Evolutionary conservation across 2,797 vertebrate species (phyloP).

Genomic region (Gallinago nigripennis): DNA sequence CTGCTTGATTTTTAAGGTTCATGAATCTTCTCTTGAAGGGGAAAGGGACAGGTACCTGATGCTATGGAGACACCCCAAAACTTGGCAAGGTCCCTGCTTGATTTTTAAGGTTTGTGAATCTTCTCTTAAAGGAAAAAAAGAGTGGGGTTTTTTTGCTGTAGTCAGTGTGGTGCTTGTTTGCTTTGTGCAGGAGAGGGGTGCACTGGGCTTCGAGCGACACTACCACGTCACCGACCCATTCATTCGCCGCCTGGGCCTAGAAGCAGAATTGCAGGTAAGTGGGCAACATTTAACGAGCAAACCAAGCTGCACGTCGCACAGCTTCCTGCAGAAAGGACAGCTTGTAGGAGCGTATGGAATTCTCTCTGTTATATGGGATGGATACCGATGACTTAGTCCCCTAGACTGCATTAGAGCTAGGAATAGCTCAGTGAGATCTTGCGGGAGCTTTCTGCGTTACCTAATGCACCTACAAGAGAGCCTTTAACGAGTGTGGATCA

Average conservation of each 20-base stretch:
- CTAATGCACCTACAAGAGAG: neutral
- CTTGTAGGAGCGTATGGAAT: fast-evolving
- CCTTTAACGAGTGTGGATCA: neutral
- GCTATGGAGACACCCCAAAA: neutral
- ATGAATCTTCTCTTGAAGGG: no score
- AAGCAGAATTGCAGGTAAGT: conserved; percentile 93
- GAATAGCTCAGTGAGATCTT: neutral
- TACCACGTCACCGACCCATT: conserved; percentile 96
- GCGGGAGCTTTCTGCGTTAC: neutral
- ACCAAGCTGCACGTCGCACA: neutral
- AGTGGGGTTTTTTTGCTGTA: neutral
- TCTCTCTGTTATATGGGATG: neutral
- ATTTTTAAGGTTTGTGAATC: neutral
- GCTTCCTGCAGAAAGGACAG: neutral
- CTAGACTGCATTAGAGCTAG: neutral
- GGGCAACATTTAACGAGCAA: neutral
- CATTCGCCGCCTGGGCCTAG: conserved; percentile 94
- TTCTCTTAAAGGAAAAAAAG: neutral
- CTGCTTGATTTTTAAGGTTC: neutral
- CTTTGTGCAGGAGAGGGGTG: conserved; percentile 85
- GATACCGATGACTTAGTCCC: neutral
- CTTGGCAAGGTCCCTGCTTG: neutral
- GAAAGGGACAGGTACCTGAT: neutral
- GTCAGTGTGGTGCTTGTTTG: neutral
- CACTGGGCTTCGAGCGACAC: conserved; percentile 88